Conservation (phyloP, 2,113 vertebrate genomes). For the Pelecanus crispus region DNA sequence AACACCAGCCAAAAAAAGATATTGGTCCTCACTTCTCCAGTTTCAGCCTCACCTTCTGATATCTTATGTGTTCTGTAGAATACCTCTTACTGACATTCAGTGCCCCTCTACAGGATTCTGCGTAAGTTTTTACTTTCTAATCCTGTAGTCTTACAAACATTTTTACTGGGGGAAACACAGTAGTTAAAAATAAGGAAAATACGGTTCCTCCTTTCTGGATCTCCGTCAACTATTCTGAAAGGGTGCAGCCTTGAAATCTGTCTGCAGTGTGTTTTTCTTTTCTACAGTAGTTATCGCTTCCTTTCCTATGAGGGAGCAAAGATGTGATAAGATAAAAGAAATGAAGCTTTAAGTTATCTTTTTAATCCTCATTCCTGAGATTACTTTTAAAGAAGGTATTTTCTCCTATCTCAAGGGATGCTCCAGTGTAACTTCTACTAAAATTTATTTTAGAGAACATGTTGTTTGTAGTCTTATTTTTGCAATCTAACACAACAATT, state of each 20-base stretch:
- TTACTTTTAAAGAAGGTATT: slow-evolving; percentile 70
- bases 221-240: not conserved
- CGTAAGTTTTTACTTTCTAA: not conserved
- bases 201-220: not conserved
- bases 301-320: slow-evolving; percentile 47
- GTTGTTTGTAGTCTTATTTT: slow-evolving; percentile 22
- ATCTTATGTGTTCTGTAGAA: not conserved
- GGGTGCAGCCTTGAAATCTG: slow-evolving; percentile 31
- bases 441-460: slow-evolving; percentile 44
- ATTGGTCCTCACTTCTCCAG: not conserved
- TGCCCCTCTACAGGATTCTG: not conserved
- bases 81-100: not conserved
- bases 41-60: not conserved
- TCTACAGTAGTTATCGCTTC: slow-evolving; percentile 55
- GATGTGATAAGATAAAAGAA: slow-evolving; percentile 76
- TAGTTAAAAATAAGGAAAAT: not conserved
- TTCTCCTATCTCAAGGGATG: slow-evolving; percentile 67
- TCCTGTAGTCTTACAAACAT: not conserved
- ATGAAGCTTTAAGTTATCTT: slow-evolving; percentile 73
- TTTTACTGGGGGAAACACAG: not conserved
- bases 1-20: not conserved
- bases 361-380: slow-evolving; percentile 73
- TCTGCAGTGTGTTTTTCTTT: slow-evolving; percentile 40
- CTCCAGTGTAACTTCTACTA: slow-evolving; percentile 40
- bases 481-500: not conserved